Evolutionary conservation across 2,113 vertebrate species (phyloP).

Genomic region (Salvator merianae): DNA sequence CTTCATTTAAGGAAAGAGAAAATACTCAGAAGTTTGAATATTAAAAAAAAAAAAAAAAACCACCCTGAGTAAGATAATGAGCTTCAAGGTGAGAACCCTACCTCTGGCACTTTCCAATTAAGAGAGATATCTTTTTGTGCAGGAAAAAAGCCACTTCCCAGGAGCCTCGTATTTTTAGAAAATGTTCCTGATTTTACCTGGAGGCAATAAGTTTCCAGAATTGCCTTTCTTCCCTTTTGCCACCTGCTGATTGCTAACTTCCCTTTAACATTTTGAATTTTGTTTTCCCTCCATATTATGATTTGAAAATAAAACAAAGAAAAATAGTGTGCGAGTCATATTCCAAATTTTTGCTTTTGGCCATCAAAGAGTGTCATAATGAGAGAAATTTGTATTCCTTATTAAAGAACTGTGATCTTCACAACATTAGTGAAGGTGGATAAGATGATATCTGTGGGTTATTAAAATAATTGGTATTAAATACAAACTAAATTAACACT

Average conservation of each 20-base stretch:
- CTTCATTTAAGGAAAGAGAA: constrained; percentile 30
- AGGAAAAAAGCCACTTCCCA: constrained; percentile 43
- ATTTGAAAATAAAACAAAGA: constrained; percentile 3
- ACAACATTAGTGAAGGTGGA: too few species aligned
- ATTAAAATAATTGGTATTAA: too few species aligned
- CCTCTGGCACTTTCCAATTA: constrained; percentile 67
- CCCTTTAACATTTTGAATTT: constrained; percentile 26
- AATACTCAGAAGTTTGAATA: constrained; percentile 29
- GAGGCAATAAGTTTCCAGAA: constrained; percentile 57
- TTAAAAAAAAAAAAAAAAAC: constrained; percentile 26
- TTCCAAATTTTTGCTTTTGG: constrained; percentile 25
- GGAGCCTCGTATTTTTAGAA: constrained; percentile 60
- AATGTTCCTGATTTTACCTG: constrained; percentile 45
- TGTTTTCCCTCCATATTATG: constrained; percentile 39
- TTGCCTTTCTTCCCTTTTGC: constrained; percentile 26
- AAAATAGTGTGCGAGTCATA: constrained; percentile 15
- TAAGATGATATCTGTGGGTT: too few species aligned
- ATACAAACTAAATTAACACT: too few species aligned
- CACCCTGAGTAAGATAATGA: constrained; percentile 54
- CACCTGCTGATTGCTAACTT: constrained; percentile 48
- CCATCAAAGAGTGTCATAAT: too few species aligned
- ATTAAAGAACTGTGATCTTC: too few species aligned
- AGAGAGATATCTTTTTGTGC: constrained; percentile 5
- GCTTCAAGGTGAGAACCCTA: constrained; percentile 65
- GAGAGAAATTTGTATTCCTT: too few species aligned